These are phyloP conservation scores for Heteromormyrus szaboi DNA, from an alignment of 2,797 vertebrate genomes.

Conservation along the genomic window DNA sequence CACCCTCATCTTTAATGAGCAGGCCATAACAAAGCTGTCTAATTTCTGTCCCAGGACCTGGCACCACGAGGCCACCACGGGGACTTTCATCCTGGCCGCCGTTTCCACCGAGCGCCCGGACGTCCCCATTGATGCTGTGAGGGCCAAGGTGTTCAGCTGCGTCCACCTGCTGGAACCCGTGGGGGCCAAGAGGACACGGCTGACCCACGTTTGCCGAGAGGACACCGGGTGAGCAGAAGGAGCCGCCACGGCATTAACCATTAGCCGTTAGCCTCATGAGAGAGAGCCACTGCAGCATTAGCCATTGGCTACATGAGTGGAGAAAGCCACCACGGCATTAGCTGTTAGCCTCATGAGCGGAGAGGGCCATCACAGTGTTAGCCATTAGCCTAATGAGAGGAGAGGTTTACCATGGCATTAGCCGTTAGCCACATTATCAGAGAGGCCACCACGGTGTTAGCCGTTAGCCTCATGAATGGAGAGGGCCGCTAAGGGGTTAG, in stretches of 20 bases:
- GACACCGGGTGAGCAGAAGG: conserved; percentile 59
- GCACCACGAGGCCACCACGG: conserved; percentile 55
- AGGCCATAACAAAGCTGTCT: neutral
- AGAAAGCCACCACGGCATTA: neutral
- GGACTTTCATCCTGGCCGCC: conserved; percentile 61
- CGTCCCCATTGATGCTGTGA: conserved; percentile 43
- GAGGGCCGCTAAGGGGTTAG: too few species aligned
- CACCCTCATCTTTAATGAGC: neutral
- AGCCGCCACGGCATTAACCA: neutral
- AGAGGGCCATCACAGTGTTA: neutral
- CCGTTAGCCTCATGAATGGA: too few species aligned
- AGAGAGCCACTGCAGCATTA: neutral
- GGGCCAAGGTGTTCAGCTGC: conserved; percentile 58
- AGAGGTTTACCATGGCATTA: neutral
- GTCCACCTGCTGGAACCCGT: conserved; percentile 65
- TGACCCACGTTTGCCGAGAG: conserved; percentile 65
- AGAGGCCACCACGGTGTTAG: too few species aligned
- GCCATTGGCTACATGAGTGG: neutral
- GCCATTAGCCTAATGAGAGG: neutral
- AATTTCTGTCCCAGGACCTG: conserved; percentile 54
- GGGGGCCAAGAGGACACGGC: conserved; percentile 55
- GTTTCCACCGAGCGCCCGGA: conserved; percentile 56
- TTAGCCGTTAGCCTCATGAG: neutral
- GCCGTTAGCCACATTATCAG: neutral
- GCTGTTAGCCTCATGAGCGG: neutral